A percentile compares a stretch with the other conserved stretches of the same genome.
phyloP scores from a whole-genome alignment of 1,140 invertebrate genomes.

The Drosophila oshimai region DNA sequence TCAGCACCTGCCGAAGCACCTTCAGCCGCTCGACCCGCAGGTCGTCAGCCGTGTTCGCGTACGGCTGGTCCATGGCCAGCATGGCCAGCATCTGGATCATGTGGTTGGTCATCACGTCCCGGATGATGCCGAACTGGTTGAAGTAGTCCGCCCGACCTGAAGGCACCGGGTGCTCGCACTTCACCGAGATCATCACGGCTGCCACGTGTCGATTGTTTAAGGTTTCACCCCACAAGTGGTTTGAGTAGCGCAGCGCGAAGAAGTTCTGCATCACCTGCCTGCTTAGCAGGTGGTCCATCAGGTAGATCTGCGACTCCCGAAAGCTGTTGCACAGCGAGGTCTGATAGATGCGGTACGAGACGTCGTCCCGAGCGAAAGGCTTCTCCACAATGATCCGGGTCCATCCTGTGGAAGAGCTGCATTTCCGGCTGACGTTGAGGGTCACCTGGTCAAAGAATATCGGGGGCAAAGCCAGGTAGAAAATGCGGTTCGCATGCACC shows the following conservation, averaged over 20 bases:
- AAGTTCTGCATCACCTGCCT: conserved; percentile 48
- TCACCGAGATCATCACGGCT: conserved; percentile 61
- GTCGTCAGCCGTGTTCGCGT: conserved; percentile 42
- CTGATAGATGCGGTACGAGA: conserved; percentile 41
- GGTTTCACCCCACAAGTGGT: conserved; percentile 53
- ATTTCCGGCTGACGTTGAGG: conserved; percentile 47
- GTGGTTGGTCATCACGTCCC: conserved; percentile 61
- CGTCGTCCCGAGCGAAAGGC: conserved; percentile 52
- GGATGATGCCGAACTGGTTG: conserved; percentile 56
- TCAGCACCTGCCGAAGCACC: conserved; percentile 37
- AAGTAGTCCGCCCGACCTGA: conserved; percentile 40
- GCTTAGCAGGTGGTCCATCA: conserved; percentile 61
- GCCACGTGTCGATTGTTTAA: conserved; percentile 50
- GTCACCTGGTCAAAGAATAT: conserved; percentile 41
- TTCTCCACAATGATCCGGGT: conserved; percentile 56
- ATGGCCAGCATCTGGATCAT: conserved; percentile 59
- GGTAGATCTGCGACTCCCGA: conserved; percentile 61
- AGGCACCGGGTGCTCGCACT: conserved; percentile 40
- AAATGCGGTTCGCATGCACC: conserved; percentile 46
- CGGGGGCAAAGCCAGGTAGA: conserved; percentile 55
- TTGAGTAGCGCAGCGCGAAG: conserved; percentile 50
- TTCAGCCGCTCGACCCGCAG: conserved; percentile 45
- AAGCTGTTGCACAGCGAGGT: conserved; percentile 46
- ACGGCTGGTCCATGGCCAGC: conserved; percentile 60
- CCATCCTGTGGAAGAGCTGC: conserved; percentile 36